Evolutionary conservation across 2,888 invertebrate species (phyloP).

Genomic region (Xylocampa areola): DNA sequence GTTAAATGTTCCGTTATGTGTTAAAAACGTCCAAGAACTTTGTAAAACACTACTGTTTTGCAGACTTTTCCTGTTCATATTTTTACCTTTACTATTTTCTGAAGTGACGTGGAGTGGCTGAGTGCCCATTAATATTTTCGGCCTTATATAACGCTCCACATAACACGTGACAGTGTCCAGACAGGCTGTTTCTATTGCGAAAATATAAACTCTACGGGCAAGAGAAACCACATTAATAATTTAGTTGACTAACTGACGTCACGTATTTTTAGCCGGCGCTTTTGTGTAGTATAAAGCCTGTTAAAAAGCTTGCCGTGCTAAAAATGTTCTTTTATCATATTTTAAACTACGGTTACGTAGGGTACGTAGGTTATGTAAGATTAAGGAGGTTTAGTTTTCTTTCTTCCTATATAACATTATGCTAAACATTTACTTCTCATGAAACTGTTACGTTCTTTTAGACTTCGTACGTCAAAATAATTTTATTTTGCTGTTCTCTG

Average conservation of each 20-base stretch:
- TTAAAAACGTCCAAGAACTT: conserved; percentile 54
- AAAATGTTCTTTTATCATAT: conserved; percentile 28
- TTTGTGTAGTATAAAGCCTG: conserved; percentile 16
- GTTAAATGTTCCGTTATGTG: conserved; percentile 74
- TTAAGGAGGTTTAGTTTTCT: conserved; percentile 13
- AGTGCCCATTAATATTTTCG: conserved; percentile 40
- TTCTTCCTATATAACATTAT: not conserved
- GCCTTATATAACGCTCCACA: conserved; percentile 13
- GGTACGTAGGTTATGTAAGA: conserved; percentile 8
- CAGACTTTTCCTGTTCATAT: conserved; percentile 16
- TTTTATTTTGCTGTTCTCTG: conserved; percentile 30
- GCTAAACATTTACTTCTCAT: conserved; percentile 28
- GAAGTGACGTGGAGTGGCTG: conserved; percentile 10
- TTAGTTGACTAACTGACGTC: conserved; percentile 60
- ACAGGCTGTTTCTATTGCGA: conserved; percentile 35
- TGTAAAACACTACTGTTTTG: conserved; percentile 43
- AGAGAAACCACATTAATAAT: conserved; percentile 64
- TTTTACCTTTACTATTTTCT: conserved; percentile 19
- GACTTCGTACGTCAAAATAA: conserved; percentile 26
- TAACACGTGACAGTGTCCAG: conserved; percentile 43
- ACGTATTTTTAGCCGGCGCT: conserved; percentile 55
- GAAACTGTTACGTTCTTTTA: conserved; percentile 25
- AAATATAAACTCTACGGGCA: conserved; percentile 56
- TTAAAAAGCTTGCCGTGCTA: conserved; percentile 26
- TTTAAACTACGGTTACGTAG: conserved; percentile 21